A percentile compares a stretch with the other conserved stretches of the same genome.
Conservation (phyloP, 2,888 invertebrate species). For the Drosophila ustulata region DNA sequence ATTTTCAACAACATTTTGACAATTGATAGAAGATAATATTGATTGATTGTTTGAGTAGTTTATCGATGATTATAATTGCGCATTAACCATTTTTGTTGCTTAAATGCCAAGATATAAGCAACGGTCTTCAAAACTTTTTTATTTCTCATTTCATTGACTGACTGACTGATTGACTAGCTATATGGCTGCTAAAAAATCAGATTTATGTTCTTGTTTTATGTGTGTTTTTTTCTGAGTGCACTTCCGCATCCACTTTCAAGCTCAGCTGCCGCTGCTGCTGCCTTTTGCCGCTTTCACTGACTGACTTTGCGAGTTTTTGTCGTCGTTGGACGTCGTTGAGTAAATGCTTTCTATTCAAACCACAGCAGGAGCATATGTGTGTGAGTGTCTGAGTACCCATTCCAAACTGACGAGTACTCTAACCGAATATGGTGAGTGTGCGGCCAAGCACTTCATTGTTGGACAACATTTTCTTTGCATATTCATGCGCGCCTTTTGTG, state of each 20-base stretch:
- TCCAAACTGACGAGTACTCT: slow-evolving; percentile 6
- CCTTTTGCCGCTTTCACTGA: slow-evolving; percentile 26
- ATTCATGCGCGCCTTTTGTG: slow-evolving; percentile 45
- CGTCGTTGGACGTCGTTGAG: slow-evolving; percentile 37
- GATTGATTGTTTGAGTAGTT: no score
- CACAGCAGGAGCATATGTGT: slow-evolving; percentile 48
- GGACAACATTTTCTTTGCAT: slow-evolving; percentile 48
- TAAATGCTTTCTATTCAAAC: slow-evolving; percentile 58
- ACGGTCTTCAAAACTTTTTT: not conserved
- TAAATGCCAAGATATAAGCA: no score
- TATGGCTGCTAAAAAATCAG: not conserved
- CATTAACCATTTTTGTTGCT: not conserved
- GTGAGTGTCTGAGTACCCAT: slow-evolving; percentile 12
- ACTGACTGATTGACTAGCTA: not conserved
- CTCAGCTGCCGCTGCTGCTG: slow-evolving; percentile 48
- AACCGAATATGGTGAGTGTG: slow-evolving; percentile 4
- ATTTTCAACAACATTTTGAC: no score
- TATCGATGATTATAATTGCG: not conserved
- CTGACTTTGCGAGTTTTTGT: slow-evolving; percentile 50
- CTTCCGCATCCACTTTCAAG: slow-evolving; percentile 18
- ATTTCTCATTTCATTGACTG: not conserved
- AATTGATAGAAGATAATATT: no score
- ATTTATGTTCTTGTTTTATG: not conserved
- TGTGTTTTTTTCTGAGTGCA: slow-evolving; percentile 14
- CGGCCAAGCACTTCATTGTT: slow-evolving; percentile 42